A percentile compares a stretch with the other conserved stretches of the same genome.
phyloP scores from a whole-genome alignment of 2,888 invertebrate species.

The Lissocephala sabroskyi region DNA sequence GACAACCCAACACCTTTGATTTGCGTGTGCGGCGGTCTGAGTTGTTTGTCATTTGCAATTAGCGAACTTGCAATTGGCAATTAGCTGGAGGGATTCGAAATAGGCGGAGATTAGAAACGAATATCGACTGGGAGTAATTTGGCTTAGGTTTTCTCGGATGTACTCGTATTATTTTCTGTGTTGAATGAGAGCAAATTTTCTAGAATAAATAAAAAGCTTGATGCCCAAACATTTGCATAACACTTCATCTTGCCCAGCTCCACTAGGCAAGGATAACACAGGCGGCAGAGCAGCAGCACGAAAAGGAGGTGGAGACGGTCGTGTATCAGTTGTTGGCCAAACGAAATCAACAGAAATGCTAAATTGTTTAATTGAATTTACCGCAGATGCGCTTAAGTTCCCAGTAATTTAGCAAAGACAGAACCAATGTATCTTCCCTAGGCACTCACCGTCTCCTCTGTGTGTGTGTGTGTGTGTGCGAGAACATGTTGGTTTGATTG shows the following conservation, averaged over 20 bases:
- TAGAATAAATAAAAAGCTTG: too few relatives aligned
- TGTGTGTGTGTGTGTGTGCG: too few relatives aligned
- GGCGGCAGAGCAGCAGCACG: constrained; percentile 9
- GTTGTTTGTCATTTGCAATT: constrained; percentile 35
- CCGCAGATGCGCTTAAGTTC: constrained; percentile 62
- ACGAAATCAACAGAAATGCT: constrained; percentile 51
- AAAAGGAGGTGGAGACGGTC: not conserved
- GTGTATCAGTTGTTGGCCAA: constrained; percentile 5
- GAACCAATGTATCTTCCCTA: constrained; percentile 8
- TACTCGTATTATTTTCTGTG: too few relatives aligned
- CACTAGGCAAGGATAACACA: constrained; percentile 25
- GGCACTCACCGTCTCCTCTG: not conserved
- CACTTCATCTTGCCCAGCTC: constrained; percentile 55
- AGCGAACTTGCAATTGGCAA: constrained; percentile 29
- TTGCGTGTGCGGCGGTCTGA: not conserved
- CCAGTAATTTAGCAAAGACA: constrained; percentile 52
- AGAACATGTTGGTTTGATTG: constrained; percentile 33
- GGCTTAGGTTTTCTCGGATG: too few relatives aligned
- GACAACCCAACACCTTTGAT: not conserved
- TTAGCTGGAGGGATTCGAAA: too few relatives aligned
- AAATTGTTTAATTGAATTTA: constrained; percentile 63
- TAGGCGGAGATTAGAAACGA: too few relatives aligned
- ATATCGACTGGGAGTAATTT: too few relatives aligned
- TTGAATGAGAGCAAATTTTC: too few relatives aligned
- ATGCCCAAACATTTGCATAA: constrained; percentile 55